Base-by-base conservation (phyloP, 92 coral and sea anemone genomes). In the Parazoanthus darwini region DNA sequence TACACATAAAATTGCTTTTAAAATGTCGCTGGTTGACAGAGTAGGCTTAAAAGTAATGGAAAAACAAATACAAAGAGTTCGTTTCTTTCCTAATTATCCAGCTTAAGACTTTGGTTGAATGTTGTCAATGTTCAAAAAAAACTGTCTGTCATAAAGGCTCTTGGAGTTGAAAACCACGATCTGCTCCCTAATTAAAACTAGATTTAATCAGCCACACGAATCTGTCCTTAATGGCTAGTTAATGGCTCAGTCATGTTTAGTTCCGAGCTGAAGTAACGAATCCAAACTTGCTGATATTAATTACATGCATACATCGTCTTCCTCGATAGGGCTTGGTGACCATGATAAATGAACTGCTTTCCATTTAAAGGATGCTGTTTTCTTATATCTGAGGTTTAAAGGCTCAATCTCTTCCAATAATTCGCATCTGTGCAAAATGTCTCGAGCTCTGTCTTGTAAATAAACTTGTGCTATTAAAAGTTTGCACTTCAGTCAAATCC, bases 391-490 rank as follows among this genome's bases (percentile, higher is more conserved):
- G 59, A 4, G 9, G 59, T 1, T 54, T 54, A 20, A 63, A 23
- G 50, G 46, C 15, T 84, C 11, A 84, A 10, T 84, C 87, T 84
- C 79, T 84, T 51, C 79, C 87, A 16, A 84, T 38, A 13, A 84
- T 42, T 10, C 87, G 65, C 87, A 84, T 84, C 72, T 84, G 87
- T 8, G 68, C 79, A 44, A 84, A 84, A 46, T 84, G 79, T 71
- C 87, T 84, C 25, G 87, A 84, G 67, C 79, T 71, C 51, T 72
- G 78, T 13, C 87, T 71, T 38, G 85, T 2, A 3, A 58, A 20
- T 0, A 35, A 39, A 76, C 51, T 18, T 39, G 80, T 39, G 15
- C 25, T 63, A 29, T 29, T 29, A 29, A 37, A 7, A 2, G 7
- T 59, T 46, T 84, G 78, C 6, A 56, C 37, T 71, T 84, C 87